Conservation (phyloP, 2,888 invertebrate genomes). For the Morpho deidamia region DNA sequence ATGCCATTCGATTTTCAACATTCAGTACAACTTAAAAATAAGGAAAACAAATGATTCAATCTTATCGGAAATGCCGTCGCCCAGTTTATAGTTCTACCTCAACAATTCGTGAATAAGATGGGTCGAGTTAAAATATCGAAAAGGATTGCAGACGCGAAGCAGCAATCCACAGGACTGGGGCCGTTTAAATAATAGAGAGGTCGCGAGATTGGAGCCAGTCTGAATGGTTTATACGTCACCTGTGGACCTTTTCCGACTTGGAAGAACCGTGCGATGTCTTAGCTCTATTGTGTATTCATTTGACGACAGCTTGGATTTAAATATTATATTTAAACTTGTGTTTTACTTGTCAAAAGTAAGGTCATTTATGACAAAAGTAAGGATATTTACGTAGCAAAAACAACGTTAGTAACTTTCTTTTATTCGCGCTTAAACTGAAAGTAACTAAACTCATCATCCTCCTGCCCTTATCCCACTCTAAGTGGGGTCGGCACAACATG, state of each 20-base stretch:
- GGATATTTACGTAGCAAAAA: too few species aligned
- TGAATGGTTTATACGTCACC: constrained; percentile 76
- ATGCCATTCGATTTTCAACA: too few species aligned
- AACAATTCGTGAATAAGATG: background rate
- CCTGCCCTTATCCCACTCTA: too few species aligned
- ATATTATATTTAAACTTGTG: background rate
- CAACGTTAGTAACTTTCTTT: too few species aligned
- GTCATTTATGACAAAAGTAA: too few species aligned
- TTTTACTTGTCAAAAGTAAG: too few species aligned
- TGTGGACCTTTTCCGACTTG: constrained; percentile 65
- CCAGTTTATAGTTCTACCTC: background rate
- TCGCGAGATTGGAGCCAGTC: constrained; percentile 70
- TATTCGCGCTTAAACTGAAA: too few species aligned
- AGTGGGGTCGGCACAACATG: too few species aligned
- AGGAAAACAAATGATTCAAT: too few species aligned
- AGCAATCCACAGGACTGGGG: constrained; percentile 63
- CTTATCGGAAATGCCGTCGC: too few species aligned
- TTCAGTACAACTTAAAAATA: too few species aligned
- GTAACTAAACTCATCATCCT: too few species aligned
- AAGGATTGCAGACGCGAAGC: constrained; percentile 42
- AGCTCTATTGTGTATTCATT: constrained; percentile 69
- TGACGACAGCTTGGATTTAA: constrained; percentile 37
- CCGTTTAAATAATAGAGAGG: constrained; percentile 74
- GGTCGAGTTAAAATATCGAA: constrained; percentile 29
- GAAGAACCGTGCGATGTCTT: constrained; percentile 58